A percentile compares a stretch with the other conserved stretches of the same genome.
Conservation (phyloP, 2,113 vertebrate species). For the Brachypteracias leptosomus region DNA sequence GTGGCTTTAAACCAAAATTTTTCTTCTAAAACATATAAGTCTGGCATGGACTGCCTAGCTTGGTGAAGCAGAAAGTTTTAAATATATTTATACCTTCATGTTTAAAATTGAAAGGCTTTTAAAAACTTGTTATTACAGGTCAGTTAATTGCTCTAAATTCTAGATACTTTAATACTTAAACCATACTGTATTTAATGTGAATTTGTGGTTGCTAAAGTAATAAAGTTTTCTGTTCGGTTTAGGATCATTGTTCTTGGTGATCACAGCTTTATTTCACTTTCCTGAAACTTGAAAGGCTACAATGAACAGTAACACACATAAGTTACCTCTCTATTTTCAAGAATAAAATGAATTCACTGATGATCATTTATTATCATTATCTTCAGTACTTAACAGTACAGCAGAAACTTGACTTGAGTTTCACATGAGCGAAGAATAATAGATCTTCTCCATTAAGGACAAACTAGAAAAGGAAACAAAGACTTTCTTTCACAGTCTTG, state of each 20-base stretch:
- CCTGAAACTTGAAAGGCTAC: not conserved
- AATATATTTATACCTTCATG: not conserved
- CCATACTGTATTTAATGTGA: not conserved
- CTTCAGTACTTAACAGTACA: not conserved
- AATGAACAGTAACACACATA: not conserved
- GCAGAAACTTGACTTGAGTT: not conserved
- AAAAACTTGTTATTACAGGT: not conserved
- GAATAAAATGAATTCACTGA: not conserved
- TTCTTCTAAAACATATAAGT: not conserved
- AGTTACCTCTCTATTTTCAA: not conserved
- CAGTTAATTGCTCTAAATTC: not conserved
- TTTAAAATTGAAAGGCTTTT: not conserved
- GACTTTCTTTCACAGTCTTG: not conserved
- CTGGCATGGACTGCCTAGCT: not conserved
- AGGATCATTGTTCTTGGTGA: not conserved
- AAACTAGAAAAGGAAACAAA: not conserved
- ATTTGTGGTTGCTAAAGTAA: not conserved
- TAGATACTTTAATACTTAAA: not conserved
- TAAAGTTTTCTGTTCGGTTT: not conserved
- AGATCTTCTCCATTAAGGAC: conserved; percentile 3
- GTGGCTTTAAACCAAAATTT: not conserved
- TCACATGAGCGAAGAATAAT: not conserved
- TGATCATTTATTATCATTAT: not conserved
- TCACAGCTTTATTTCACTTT: not conserved
- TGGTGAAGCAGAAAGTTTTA: not conserved